Conservation (phyloP, 1,140 invertebrate species). For the Bacillus rossius region DNA sequence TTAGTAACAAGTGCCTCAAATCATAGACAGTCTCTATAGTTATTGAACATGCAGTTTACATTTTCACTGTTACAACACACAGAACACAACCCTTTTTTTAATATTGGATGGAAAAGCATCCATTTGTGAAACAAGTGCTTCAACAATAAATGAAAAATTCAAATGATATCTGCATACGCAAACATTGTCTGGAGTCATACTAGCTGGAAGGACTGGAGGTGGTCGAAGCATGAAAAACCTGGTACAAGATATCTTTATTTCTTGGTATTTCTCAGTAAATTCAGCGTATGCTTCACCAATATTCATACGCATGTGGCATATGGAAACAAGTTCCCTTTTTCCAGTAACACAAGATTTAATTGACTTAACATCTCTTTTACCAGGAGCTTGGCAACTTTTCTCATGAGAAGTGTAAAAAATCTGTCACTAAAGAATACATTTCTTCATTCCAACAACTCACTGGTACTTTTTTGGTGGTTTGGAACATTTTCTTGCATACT, state of each 20-base stretch:
- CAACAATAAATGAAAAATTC: not conserved
- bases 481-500: too few species aligned
- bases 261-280: not conserved
- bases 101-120: not conserved
- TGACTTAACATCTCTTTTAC: not conserved
- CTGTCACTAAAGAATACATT: too few species aligned
- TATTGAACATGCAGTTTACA: not conserved
- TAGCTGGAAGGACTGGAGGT: not conserved
- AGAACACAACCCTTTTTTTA: not conserved
- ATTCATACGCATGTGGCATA: not conserved
- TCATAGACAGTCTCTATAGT: not conserved
- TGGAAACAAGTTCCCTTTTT: not conserved
- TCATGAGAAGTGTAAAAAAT: not conserved
- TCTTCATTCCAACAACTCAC: too few species aligned
- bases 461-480: too few species aligned
- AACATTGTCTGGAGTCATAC: not conserved
- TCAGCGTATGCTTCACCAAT: not conserved
- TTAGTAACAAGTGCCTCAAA: not conserved
- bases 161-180: not conserved
- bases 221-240: conserved; percentile 1
- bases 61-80: not conserved
- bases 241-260: not conserved
- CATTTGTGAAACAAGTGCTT: not conserved
- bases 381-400: not conserved
- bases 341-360: not conserved